Percentiles rank a stretch among this genome's conserved stretches.
Conservation (phyloP, 2,797 vertebrate species). For the Acridotheres tristis region DNA sequence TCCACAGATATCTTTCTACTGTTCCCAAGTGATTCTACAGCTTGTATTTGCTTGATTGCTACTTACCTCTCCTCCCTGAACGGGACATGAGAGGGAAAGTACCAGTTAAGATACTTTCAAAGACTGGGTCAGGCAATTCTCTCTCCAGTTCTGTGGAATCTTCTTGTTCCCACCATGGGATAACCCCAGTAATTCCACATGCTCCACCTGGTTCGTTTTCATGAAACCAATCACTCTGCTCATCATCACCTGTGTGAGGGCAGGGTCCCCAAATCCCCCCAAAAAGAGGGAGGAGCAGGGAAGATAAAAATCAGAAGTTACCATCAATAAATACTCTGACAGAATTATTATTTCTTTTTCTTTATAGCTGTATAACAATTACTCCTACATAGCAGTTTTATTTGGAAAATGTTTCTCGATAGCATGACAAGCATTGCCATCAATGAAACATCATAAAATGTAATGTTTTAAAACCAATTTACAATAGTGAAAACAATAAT, state of each 20-base stretch:
- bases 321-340: neutral
- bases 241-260: constrained; percentile 86
- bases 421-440: constrained; percentile 8
- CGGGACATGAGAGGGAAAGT: constrained; percentile 87
- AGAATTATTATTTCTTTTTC: constrained; percentile 22
- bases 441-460: constrained; percentile 54
- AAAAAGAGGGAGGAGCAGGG: constrained; percentile 8
- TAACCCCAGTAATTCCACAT: constrained; percentile 89
- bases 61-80: constrained; percentile 80
- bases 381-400: neutral
- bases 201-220: constrained; percentile 93
- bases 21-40: neutral
- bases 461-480: constrained; percentile 64
- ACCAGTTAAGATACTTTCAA: constrained; percentile 92
- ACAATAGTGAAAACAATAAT: constrained; percentile 63
- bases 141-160: constrained; percentile 85
- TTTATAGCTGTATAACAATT: constrained; percentile 25
- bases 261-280: neutral
- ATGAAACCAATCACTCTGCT: constrained; percentile 98
- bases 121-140: constrained; percentile 90
- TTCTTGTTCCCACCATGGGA: constrained; percentile 95
- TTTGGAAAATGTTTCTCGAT: constrained; percentile 26
- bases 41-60: neutral
- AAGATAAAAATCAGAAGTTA: constrained; percentile 41
- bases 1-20: neutral